Percentiles rank a stretch among this genome's conserved stretches.
Evolutionary conservation across 2,888 invertebrate genomes (phyloP).

Genomic region (Slavum lentiscoides): DNA sequence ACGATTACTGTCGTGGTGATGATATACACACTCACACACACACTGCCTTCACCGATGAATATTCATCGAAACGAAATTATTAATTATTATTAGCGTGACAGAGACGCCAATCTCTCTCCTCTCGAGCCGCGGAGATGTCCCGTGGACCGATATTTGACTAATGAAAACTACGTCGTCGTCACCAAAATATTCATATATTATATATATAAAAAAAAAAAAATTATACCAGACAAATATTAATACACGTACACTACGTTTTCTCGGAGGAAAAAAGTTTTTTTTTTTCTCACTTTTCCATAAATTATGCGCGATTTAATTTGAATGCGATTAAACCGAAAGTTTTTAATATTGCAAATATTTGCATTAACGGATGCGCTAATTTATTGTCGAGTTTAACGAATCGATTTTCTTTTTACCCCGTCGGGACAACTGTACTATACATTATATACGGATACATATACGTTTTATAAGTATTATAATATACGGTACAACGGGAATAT

Average conservation of each 20-base stretch:
- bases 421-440: background rate
- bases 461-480: too few relatives aligned
- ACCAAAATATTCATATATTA: background rate
- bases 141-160: background rate
- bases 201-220: too few relatives aligned
- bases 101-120: background rate
- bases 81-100: background rate
- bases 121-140: background rate
- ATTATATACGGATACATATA: too few relatives aligned
- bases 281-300: background rate
- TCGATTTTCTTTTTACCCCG: background rate
- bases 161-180: background rate
- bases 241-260: background rate
- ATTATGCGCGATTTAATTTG: conserved; percentile 12
- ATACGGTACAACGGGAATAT: too few relatives aligned
- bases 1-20: background rate
- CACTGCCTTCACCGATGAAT: background rate
- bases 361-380: conserved; percentile 27
- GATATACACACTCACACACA: background rate
- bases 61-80: conserved; percentile 21
- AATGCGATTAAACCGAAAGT: conserved; percentile 19
- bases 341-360: conserved; percentile 41
- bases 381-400: conserved; percentile 21
- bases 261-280: background rate
- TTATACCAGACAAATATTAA: too few relatives aligned